Evolutionary conservation across 2,797 vertebrate species (phyloP).

Genomic region (Poliocrania exsul): DNA sequence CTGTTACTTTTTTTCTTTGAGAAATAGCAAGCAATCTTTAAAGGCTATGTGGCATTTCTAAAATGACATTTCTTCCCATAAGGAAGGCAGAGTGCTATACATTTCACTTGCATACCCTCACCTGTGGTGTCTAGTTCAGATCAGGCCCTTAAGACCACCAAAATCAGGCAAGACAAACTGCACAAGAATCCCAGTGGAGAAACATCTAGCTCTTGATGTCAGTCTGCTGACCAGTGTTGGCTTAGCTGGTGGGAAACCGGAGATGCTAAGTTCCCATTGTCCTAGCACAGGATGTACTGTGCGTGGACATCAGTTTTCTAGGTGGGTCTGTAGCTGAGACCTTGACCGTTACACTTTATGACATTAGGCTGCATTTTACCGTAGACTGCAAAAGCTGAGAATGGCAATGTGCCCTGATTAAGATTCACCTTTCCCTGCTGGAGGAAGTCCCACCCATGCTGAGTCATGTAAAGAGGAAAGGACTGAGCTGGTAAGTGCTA

Average conservation of each 20-base stretch:
- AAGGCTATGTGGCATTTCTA: neutral
- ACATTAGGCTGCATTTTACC: neutral
- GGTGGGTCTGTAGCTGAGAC: neutral
- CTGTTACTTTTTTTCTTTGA: neutral
- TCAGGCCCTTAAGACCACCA: neutral
- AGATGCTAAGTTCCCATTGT: neutral
- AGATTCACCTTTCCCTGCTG: neutral
- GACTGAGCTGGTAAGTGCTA: neutral
- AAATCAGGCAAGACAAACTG: neutral
- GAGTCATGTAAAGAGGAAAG: neutral
- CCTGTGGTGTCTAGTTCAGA: neutral
- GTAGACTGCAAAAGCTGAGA: slow-evolving; percentile 26
- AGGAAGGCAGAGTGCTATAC: neutral
- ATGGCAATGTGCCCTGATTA: neutral
- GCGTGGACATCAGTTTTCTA: neutral
- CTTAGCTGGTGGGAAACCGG: neutral
- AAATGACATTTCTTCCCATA: neutral
- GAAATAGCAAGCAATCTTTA: neutral
- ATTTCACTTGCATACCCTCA: neutral
- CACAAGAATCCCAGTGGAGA: neutral
- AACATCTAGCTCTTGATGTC: neutral
- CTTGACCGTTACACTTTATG: neutral
- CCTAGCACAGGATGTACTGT: neutral
- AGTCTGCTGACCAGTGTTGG: neutral
- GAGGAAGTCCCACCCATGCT: neutral